These are phyloP conservation scores for Aleiodes leptofemur DNA, from an alignment of 2,888 invertebrate genomes.

Conservation along the genomic window DNA sequence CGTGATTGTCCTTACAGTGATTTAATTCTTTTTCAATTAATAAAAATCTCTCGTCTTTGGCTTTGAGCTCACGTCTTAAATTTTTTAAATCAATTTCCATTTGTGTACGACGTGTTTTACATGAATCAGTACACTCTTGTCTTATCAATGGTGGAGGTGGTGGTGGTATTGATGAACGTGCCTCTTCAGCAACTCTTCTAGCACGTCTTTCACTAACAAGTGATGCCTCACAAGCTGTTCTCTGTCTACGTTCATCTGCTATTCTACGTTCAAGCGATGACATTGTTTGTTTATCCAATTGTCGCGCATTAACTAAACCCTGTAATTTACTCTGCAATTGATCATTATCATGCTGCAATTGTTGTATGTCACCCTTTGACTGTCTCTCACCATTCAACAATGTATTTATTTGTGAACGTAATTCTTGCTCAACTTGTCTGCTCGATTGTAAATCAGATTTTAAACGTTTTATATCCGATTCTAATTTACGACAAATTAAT, in stretches of 20 bases:
- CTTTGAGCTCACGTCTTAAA: conserved; percentile 80
- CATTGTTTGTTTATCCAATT: conserved; percentile 87
- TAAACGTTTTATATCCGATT: conserved; percentile 83
- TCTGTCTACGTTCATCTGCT: conserved; percentile 89
- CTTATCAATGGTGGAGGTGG: conserved; percentile 72
- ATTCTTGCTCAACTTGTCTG: conserved; percentile 83
- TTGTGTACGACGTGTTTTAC: conserved; percentile 81
- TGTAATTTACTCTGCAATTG: conserved; percentile 90
- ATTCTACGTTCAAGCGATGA: conserved; percentile 87
- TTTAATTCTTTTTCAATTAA: conserved; percentile 69
- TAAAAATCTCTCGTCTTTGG: conserved; percentile 81
- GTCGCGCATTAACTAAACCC: conserved; percentile 83
- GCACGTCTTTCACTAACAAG: conserved; percentile 85
- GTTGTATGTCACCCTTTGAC: conserved; percentile 83
- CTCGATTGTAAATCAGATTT: conserved; percentile 85
- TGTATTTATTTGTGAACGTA: conserved; percentile 82
- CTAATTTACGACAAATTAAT: conserved; percentile 79
- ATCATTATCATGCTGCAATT: conserved; percentile 91
- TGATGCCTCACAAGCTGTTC: conserved; percentile 85
- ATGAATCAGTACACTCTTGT: conserved; percentile 82
- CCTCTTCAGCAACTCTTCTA: conserved; percentile 79
- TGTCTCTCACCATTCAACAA: conserved; percentile 83
- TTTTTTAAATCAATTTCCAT: conserved; percentile 83
- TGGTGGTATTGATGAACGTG: conserved; percentile 69
- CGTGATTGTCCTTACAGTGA: conserved; percentile 80